Base-by-base conservation (phyloP, 2,797 vertebrate genomes). In the Sebastes diploproa region DNA sequence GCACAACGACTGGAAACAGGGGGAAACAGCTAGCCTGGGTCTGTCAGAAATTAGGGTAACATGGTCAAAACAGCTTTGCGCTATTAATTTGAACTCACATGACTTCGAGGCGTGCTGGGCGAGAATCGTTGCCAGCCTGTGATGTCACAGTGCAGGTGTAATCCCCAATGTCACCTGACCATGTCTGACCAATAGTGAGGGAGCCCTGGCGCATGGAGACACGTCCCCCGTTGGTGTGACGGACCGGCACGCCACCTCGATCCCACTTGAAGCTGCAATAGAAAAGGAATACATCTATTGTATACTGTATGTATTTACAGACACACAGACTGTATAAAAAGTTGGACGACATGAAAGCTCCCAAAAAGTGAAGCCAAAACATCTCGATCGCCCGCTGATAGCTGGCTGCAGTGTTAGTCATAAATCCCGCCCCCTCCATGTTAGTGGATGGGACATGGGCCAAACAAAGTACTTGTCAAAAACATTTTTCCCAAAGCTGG, bases 151-250 rank as follows among this genome's bases (percentile, higher is more conserved):
- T 95, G 18, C 98, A 99, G 20, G 97, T 98, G 82, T 99, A 99
- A 90, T 99, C 97, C 1, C 98, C 98, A 0, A 99, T 99, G 95
- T 99, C 98, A 1, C 98, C 98, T 0, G 98, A 99, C 98, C 98
- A 99, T 0, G 98, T 99, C 93, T 99, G 98, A 88, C 97, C 97
- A 86, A 99, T 98, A 60, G 97, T 93, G 61, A 99, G 97, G 22
- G 96, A 96, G 30, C 98, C 98, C 0, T 96, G 96, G 46, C 95
- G 96, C 3, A 98, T 89, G 0, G 95, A 94, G 29, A 98, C 93
- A 69, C 98, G 95, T 10, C 97, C 97, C 22, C 96, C 97, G 67
- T 95, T 93, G 46, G 95, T 92, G 1, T 96, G 94, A 36, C 92
- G 93, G 78, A 98, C 95, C 1, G 89, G 67, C 36, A 86, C 29